Conservation (phyloP, 2,888 invertebrate genomes). For the Hedychridium roseum region DNA sequence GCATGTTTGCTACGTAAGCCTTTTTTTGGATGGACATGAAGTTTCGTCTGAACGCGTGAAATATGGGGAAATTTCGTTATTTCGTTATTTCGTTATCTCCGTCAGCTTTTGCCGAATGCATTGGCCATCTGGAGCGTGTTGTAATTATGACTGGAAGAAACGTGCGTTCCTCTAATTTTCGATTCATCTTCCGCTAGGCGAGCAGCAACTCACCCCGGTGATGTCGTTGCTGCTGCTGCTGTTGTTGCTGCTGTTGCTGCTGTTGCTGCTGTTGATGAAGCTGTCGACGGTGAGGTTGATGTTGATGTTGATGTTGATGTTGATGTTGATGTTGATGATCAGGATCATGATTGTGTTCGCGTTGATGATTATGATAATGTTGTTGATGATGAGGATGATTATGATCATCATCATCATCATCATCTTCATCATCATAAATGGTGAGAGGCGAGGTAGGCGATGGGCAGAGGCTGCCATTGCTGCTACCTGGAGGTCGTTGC, state of each 20-base stretch:
- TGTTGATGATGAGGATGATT: constrained; percentile 15
- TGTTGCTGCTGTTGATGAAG: constrained; percentile 42
- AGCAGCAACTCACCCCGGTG: constrained; percentile 64
- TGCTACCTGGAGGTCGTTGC: constrained; percentile 27
- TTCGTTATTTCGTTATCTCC: too few relatives aligned
- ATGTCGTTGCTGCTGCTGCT: constrained; percentile 66
- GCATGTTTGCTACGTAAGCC: too few relatives aligned
- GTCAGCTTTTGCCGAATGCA: constrained; percentile 25
- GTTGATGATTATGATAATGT: too few relatives aligned
- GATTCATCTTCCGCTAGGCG: constrained; percentile 68
- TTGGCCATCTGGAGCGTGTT: constrained; percentile 11
- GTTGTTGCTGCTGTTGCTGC: constrained; percentile 61
- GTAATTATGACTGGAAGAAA: constrained; percentile 23
- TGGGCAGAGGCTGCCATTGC: constrained; percentile 42
- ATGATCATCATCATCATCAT: too few relatives aligned
- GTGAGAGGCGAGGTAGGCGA: constrained; percentile 49
- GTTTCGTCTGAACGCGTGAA: too few relatives aligned
- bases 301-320: constrained; percentile 61
- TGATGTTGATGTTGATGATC: constrained; percentile 32
- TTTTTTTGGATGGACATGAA: too few relatives aligned
- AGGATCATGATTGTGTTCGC: constrained; percentile 29
- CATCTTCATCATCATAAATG: too few relatives aligned
- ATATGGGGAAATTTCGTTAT: too few relatives aligned
- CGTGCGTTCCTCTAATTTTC: too few relatives aligned
- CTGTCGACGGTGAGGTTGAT: constrained; percentile 65